These are phyloP conservation scores for Cosmopolites sordidus DNA, from an alignment of 2,888 invertebrate genomes.

Conservation along the genomic window DNA sequence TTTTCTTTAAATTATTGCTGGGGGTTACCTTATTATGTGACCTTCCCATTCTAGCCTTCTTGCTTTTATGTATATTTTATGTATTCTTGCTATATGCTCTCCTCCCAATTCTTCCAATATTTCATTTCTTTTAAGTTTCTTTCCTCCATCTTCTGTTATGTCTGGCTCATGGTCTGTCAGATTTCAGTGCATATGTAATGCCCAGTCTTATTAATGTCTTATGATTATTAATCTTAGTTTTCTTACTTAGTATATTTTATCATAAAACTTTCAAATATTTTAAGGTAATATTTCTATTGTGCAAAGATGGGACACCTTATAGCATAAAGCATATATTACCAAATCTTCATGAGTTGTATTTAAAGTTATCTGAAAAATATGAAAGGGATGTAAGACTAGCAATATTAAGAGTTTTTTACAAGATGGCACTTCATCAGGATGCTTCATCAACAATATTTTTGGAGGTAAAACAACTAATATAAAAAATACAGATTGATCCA, in stretches of 20 bases:
- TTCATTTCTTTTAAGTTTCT: too few species aligned
- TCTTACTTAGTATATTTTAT: neutral
- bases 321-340: constrained; percentile 29
- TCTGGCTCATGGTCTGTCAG: too few species aligned
- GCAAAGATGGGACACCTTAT: constrained; percentile 31
- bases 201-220: too few species aligned
- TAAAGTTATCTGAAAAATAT: constrained; percentile 25
- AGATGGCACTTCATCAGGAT: constrained; percentile 33
- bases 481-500: neutral
- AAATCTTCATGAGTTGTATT: constrained; percentile 28
- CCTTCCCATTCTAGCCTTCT: too few species aligned
- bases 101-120: too few species aligned
- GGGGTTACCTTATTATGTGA: too few species aligned
- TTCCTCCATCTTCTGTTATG: too few species aligned
- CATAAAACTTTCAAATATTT: constrained; percentile 9
- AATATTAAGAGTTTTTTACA: constrained; percentile 30
- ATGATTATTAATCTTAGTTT: too few species aligned
- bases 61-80: too few species aligned
- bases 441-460: constrained; percentile 15
- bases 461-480: constrained; percentile 5
- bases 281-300: constrained; percentile 28
- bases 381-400: constrained; percentile 25
- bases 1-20: too few species aligned
- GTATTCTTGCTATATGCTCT: too few species aligned
- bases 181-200: too few species aligned